Percentiles rank a stretch among this genome's conserved stretches.
Conservation (phyloP, 2,888 invertebrate genomes). For the Halictus ligatus region DNA sequence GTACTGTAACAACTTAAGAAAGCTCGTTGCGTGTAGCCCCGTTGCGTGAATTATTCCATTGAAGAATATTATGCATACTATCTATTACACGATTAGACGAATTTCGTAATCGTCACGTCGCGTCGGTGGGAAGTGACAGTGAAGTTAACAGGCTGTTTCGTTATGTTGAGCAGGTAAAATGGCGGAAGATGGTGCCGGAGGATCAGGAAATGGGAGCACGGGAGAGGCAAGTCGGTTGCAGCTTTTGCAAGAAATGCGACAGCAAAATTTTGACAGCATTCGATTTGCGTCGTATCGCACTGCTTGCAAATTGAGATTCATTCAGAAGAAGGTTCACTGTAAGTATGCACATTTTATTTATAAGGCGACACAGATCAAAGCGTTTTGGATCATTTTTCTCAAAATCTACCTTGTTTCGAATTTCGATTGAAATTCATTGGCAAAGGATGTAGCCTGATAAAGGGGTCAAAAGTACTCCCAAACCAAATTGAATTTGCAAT, state of each 20-base stretch:
- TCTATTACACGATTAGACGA: background rate
- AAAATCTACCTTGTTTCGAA: background rate
- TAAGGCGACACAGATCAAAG: background rate
- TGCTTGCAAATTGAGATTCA: constrained; percentile 98
- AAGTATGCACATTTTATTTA: constrained; percentile 84
- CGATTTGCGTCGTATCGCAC: constrained; percentile 99
- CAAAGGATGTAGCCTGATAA: too few relatives aligned
- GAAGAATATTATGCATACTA: background rate
- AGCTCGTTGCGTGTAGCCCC: background rate
- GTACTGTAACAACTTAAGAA: background rate
- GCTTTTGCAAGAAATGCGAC: constrained; percentile 93
- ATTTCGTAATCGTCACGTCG: background rate
- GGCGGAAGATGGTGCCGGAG: constrained; percentile 77
- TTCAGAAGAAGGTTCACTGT: constrained; percentile 99
- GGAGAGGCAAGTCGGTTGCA: constrained; percentile 87
- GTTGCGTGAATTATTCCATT: background rate
- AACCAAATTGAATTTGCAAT: too few relatives aligned
- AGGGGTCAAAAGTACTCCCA: too few relatives aligned
- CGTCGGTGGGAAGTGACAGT: background rate
- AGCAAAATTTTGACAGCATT: constrained; percentile 97
- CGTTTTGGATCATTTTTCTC: background rate
- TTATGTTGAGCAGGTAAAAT: constrained; percentile 66
- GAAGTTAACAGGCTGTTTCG: constrained; percentile 4
- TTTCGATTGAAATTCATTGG: background rate
- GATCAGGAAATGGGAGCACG: constrained; percentile 75